Evolutionary conservation across 1,140 invertebrate genomes (phyloP), one percentile per base, ranked within the genome.

Genomic region (Philaenus spumarius): DNA sequence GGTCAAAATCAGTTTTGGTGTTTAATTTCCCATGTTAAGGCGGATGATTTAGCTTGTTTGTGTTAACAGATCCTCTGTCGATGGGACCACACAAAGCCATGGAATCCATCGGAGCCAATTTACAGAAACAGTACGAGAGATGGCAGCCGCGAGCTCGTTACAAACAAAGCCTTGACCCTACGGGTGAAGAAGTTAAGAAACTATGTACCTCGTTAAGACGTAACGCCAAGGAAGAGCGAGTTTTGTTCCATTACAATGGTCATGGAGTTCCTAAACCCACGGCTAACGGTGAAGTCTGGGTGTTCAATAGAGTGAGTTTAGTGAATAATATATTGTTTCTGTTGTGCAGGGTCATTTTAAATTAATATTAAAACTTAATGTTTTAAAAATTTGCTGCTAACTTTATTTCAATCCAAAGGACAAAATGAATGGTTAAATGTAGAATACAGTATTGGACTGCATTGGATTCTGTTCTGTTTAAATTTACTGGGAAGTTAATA

Each of bases 191-290:
- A 76, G 92, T 99, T 0, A 97, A 97, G 72, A 98, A 98, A 74
- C 76, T 99, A 12, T 98, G 96, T 71, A 89, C 86, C 20, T 96
- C 94, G 9, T 75, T 99, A 50, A 78, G 97, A n/a, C 79, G 95
- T 65, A 98, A 97, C 78, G 95, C 97, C 0, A 99, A 98, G 77
- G 97, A 99, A 66, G 97, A 99, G 71, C 80, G 97, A 65, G 95
- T 99, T 20, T 78, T 99, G 5, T 99, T 99, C 78, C 97, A 99
- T 77, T 99, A 99, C 71, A 99, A 98, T 78, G 97, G 97, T 0
- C 97, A 99, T 75, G 97, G 97, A 43, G 97, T 99, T 51, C 97
- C 97, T 39, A 93, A 90, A 75, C 97, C 97, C 34, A 99, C 97
- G 7, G 81, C 83, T 24, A 98, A 99, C 78, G 97, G 97, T 12